Percentiles rank a stretch among this genome's conserved stretches.
Conservation (phyloP, 2,113 vertebrate species). For the rat (Rattus norvegicus) region GRCr8 NC_086038.1:34005001-34005500, state of each 20-base stretch:
- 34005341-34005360: neutral
- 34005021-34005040: constrained; percentile 61
- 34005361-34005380: neutral
- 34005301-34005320: neutral
- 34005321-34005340: neutral
- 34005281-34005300: rapidly evolving
- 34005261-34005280: neutral
- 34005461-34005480: neutral
- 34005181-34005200: neutral
- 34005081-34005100: constrained; percentile 59
- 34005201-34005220: neutral
- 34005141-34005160: neutral
- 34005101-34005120: neutral
- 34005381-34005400: neutral
- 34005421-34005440: neutral
- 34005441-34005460: neutral
- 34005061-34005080: constrained; percentile 65
- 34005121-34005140: constrained; percentile 39
- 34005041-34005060: constrained; percentile 64
- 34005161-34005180: neutral
- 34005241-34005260: neutral
- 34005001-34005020: constrained; percentile 70
- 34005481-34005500: neutral
- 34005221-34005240: neutral
- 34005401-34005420: neutral